Evolutionary conservation across 2,797 vertebrate genomes (phyloP), one percentile per base, ranked within the genome.

Genomic region (Sitta carolinensis): DNA sequence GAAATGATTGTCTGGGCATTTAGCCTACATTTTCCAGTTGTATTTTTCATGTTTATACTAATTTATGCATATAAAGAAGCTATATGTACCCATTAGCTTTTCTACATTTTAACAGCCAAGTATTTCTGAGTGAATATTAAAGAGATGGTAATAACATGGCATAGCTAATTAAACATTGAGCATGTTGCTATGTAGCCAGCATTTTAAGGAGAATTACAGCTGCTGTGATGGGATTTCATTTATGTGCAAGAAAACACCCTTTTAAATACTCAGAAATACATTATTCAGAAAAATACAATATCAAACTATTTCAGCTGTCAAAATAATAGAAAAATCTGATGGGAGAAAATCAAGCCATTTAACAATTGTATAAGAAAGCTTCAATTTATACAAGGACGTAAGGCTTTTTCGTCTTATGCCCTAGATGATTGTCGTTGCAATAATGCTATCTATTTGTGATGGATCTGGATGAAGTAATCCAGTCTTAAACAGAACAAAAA

Each of bases 91-190:
- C 50, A 67, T 69, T 52, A 90, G 57, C 63, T 87, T 89, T 70
- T 76, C 83, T 75, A 45, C 68, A 62, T 74, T 94, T 87, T 55
- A 94, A 61, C 62, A 84, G 84, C 36, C 84, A 89, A 86, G 62
- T 69, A 85, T 45, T 89, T 93, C 74, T 79, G 38, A 89, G 55
- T 87, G 90, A 95, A 93, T 90, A 94, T 94, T 94, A 94, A 96
- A 87, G 64, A 84, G 82, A 94, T 88, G 66, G n/a, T 93, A 95
- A 94, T 89, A 76, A 58, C 69, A 74, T 27, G 40, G 75, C 85
- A 87, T 58, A 72, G 68, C 61, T 96, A 96, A 95, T 96, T 94
- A 93, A 90, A 86, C 91, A 94, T 67, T 87, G 84, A 93, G 52
- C 23, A 73, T n/a, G 43, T 51, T 87, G 74, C 89, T 91, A 38